These are phyloP conservation scores for Aramus guarauna DNA, from an alignment of 2,113 vertebrate genomes.

Conservation along the genomic window DNA sequence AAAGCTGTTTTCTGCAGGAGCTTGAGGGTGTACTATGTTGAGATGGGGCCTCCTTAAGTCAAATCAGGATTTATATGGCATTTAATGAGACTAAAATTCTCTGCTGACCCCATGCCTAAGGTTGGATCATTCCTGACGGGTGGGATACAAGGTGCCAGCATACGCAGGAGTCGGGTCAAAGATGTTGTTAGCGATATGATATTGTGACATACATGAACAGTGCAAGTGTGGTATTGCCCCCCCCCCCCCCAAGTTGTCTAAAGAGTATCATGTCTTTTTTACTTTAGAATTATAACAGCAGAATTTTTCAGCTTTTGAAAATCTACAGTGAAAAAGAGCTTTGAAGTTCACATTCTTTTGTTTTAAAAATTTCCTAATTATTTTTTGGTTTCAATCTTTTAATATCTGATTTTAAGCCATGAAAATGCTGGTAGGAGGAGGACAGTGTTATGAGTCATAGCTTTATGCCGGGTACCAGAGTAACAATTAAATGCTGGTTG, in stretches of 20 bases:
- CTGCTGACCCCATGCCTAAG: background rate
- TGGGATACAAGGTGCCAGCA: background rate
- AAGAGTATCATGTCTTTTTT: background rate
- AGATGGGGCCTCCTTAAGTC: background rate
- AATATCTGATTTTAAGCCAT: background rate
- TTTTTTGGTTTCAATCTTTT: background rate
- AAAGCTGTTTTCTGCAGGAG: background rate
- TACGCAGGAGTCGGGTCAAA: background rate
- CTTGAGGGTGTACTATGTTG: too few species aligned
- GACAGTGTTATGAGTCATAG: background rate
- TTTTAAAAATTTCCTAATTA: background rate
- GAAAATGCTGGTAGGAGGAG: background rate
- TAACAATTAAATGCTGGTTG: background rate
- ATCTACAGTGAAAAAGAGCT: background rate
- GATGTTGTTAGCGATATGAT: accelerated
- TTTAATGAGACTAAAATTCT: background rate
- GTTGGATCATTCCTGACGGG: background rate
- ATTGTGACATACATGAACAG: background rate
- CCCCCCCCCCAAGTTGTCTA: accelerated
- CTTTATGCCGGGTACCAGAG: background rate
- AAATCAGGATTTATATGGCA: background rate
- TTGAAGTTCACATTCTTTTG: background rate
- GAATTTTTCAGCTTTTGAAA: background rate
- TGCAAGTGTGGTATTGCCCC: accelerated
- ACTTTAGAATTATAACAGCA: background rate